Base-by-base conservation (phyloP, 2,113 vertebrate species). In the Mormoops blainvillei region DNA sequence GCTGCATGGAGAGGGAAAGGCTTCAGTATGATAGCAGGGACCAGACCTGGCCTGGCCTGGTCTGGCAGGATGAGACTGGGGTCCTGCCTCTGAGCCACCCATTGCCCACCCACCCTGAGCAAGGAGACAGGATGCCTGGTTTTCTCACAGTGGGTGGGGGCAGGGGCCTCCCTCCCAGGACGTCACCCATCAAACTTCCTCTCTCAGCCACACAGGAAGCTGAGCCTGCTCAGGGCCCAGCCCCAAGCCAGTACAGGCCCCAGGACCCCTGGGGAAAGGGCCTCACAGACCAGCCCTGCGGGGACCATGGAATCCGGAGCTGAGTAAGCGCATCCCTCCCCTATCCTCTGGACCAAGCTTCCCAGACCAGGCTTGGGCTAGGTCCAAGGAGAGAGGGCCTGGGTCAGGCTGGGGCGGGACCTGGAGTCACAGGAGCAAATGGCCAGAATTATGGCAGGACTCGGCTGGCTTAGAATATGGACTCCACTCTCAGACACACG, bases 181-280 rank as follows among this genome's bases (percentile, higher is more conserved):
- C 96, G 97, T 98, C 97, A 97, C 96, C 74, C 86, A 13, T 85
- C 78, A 97, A 76, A 98, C 98, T 98, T 98, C 98, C 98, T 98
- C 97, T 98, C 87, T 93, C 76, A 95, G 97, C 97, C 97, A 96
- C 98, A 98, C 98, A 98, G 98, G 98, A 98, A 98, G 94, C 90
- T 43, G 89, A 97, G 95, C 54, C n/a, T 8, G 85, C 95, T 93
- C 91, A 74, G 94, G 94, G 96, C 96, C 92, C 92, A 87, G 92
- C 73, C 71, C 82, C 0, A 19, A 84, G 38, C 76, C 54, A 97
- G 68, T 96, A 95, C 83, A 22, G 94, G 90, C 61, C 92, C 92
- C 19, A 31, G 94, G 71, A 96, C 92, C 96, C 97, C 78, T 41
- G 90, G 91, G 81, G 93, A 95, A 36, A 91, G 94, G 87, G 89